Evolutionary conservation across 2,888 invertebrate species (phyloP), one percentile per base, ranked within the genome.

Genomic region (Apotomis betuletana): DNA sequence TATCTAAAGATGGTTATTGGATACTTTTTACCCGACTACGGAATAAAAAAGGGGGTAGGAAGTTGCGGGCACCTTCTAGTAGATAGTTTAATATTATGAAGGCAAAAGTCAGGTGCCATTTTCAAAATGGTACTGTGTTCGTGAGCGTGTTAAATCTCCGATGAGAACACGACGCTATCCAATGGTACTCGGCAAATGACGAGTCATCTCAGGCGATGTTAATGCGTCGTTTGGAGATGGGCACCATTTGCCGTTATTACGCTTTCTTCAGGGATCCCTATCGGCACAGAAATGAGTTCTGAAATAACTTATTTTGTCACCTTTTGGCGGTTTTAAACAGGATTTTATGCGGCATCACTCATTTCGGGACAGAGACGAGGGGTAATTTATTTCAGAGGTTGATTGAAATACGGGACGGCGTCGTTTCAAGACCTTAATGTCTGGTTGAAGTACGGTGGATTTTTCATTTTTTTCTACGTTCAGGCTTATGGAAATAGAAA

Each of bases 211-310:
- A 77, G 80, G 80, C 80, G 81, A 87, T 88, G 88, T 88, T 88
- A 89, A 90, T 87, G 85, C 83, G 80, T 75, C 80, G 80, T 82
- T 80, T 76, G 83, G 75, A 82, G 85, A 87, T 87, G 85, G 84
- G 82, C 77, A 80, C 84, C 90, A 89, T 90, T 90, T 85, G 84
- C 89, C 79, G 85, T 87, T 89, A 90, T 90, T 88, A 87, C 87
- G 83, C 82, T 78, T 84, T 83, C 81, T 81, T 85, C 82, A 78
- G 81, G 79, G 76, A 87, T 85, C 86, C 85, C 86, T 87, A 87
- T 88, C 84, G 63, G 81, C 81, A 79, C 83, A 84, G 85, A 87
- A 88, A 90, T 86, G 87, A 86, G 84, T 85, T 85, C 85, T 80
- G 83, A 85, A 86, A 87, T 88, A 87, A 89, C 85, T 85, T 85